Percentiles rank a stretch among this genome's conserved stretches.
These are phyloP conservation scores for Aythya baeri DNA, from an alignment of 2,113 vertebrate species.

Conservation along the genomic window DNA sequence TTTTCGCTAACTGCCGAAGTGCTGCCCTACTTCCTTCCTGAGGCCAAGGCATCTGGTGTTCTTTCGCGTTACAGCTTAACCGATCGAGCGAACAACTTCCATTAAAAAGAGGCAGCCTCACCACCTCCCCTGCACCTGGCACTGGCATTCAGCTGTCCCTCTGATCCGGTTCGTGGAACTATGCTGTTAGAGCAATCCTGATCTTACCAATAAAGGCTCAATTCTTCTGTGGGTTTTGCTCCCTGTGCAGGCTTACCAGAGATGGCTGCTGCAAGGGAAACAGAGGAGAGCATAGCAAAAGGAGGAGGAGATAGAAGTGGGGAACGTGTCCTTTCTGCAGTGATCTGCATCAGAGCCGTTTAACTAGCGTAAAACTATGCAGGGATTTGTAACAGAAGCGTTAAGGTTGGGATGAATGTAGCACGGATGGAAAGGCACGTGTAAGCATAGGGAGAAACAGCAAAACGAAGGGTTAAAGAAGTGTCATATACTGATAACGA, in stretches of 20 bases:
- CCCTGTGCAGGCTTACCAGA: not conserved
- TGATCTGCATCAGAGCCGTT: not conserved
- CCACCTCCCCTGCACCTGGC: not conserved
- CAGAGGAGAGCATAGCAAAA: not conserved
- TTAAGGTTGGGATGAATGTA: not conserved
- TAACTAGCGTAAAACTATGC: not conserved
- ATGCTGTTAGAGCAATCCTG: accelerated
- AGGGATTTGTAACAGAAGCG: not conserved
- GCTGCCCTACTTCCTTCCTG: not conserved
- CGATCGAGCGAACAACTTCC: not conserved
- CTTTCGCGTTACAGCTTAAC: not conserved
- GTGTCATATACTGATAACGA: not conserved
- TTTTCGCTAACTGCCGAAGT: not conserved
- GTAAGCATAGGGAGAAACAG: not conserved
- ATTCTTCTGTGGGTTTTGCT: not conserved
- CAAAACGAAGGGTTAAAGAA: not conserved
- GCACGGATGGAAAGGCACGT: not conserved
- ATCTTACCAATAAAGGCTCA: not conserved
- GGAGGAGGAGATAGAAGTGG: not conserved
- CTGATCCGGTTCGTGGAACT: not conserved
- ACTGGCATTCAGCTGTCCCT: not conserved
- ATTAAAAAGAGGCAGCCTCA: not conserved
- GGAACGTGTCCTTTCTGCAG: not conserved
- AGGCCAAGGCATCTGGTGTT: not conserved
- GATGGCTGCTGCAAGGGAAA: not conserved